phyloP scores from a whole-genome alignment of 2,113 vertebrate species.

The Indicator indicator region DNA sequence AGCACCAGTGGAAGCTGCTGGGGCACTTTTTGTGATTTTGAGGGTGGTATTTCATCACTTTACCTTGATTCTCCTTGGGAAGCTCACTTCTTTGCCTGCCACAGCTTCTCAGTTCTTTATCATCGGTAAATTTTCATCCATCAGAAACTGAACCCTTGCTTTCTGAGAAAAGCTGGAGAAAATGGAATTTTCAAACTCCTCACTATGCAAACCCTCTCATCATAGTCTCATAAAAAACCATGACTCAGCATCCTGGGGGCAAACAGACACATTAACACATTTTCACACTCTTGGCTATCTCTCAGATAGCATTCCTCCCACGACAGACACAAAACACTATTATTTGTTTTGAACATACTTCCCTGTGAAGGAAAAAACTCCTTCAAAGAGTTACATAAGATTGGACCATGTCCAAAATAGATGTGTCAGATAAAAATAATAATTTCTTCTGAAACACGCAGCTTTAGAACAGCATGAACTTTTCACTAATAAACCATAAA shows the following conservation, averaged over 20 bases:
- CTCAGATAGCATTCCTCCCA: neutral
- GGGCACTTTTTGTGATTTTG: neutral
- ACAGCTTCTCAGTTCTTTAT: neutral
- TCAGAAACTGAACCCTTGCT: neutral
- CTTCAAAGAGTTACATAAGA: neutral
- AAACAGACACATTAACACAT: neutral
- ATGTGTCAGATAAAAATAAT: neutral
- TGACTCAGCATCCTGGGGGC: neutral
- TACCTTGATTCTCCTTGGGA: neutral
- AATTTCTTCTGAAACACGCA: neutral
- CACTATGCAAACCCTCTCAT: neutral
- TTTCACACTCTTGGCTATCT: neutral
- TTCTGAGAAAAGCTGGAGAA: neutral
- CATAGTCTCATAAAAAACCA: neutral
- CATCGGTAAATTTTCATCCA: neutral
- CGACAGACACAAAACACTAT: neutral
- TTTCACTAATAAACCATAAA: neutral
- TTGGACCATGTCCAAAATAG: neutral
- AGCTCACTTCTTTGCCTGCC: neutral
- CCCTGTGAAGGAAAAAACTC: neutral
- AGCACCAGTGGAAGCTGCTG: neutral
- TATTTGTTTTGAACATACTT: slow-evolving; percentile 2
- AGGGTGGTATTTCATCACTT: neutral
- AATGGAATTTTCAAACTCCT: neutral
- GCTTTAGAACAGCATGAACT: neutral